phyloP scores from a whole-genome alignment of 2,888 invertebrate species.

The Congeria kusceri region DNA sequence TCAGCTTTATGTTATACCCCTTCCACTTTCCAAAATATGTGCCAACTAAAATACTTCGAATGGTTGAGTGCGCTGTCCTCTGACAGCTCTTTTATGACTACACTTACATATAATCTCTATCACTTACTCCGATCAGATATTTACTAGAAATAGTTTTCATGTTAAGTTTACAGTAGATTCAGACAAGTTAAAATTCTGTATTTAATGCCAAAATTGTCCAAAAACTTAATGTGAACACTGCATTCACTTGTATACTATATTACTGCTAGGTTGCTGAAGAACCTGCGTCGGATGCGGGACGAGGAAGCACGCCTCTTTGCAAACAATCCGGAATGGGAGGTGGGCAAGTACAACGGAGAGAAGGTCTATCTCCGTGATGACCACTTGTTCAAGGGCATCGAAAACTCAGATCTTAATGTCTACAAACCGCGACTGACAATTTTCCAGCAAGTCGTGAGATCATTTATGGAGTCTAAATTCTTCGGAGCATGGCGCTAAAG shows the following conservation, averaged over 20 bases:
- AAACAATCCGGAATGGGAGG: neutral
- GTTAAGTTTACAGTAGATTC: too few relatives aligned
- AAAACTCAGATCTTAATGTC: neutral
- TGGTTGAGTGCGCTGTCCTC: too few relatives aligned
- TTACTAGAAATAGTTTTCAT: too few relatives aligned
- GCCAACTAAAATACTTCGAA: too few relatives aligned
- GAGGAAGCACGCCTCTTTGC: neutral
- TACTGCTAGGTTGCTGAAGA: neutral
- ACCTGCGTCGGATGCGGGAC: neutral
- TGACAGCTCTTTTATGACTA: too few relatives aligned
- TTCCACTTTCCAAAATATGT: too few relatives aligned
- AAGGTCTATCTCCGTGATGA: neutral
- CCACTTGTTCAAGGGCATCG: neutral
- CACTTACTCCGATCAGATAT: neutral
- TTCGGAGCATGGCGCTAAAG: neutral
- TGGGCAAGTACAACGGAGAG: neutral
- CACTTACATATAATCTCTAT: too few relatives aligned
- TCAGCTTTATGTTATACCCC: too few relatives aligned
- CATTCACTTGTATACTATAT: neutral
- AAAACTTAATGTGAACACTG: neutral
- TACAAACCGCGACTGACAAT: neutral
- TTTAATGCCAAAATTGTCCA: too few relatives aligned
- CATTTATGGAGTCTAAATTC: neutral
- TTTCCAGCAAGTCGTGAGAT: neutral
- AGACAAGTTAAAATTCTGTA: too few relatives aligned